These are phyloP conservation scores for Melitaea athalia DNA, from an alignment of 2,888 invertebrate species.

Conservation along the genomic window DNA sequence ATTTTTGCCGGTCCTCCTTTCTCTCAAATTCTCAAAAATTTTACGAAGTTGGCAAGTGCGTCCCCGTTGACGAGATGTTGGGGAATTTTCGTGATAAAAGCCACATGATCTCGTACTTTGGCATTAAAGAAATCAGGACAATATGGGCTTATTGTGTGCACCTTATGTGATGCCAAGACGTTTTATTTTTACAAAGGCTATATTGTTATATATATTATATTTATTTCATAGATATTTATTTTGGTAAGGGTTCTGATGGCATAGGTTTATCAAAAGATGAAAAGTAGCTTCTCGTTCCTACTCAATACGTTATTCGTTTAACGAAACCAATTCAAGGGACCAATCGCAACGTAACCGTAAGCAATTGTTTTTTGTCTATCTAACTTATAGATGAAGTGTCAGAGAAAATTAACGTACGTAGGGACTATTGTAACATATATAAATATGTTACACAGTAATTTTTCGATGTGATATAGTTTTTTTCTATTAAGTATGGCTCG, in stretches of 20 bases:
- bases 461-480: no score
- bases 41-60: conserved; percentile 25
- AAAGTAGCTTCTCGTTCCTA: conserved; percentile 2
- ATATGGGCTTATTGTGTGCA: conserved; percentile 23
- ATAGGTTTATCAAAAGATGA: conserved; percentile 24
- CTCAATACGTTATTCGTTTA: conserved; percentile 40
- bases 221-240: no score
- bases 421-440: conserved; percentile 14
- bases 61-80: not conserved
- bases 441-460: no score
- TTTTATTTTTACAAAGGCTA: conserved; percentile 36
- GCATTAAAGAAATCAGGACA: not conserved
- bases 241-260: conserved; percentile 36
- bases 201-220: no score
- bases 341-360: conserved; percentile 43
- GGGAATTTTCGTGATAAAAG: not conserved
- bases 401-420: conserved; percentile 35
- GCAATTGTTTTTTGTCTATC: conserved; percentile 37
- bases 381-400: conserved; percentile 33
- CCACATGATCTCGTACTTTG: not conserved
- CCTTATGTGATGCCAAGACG: conserved; percentile 37
- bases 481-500: no score
- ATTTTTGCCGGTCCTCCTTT: not conserved
- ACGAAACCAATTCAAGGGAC: conserved; percentile 37
- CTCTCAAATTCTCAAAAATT: not conserved